phyloP scores from a whole-genome alignment of 1,140 invertebrate genomes.

The Bombus haemorrhoidalis region DNA sequence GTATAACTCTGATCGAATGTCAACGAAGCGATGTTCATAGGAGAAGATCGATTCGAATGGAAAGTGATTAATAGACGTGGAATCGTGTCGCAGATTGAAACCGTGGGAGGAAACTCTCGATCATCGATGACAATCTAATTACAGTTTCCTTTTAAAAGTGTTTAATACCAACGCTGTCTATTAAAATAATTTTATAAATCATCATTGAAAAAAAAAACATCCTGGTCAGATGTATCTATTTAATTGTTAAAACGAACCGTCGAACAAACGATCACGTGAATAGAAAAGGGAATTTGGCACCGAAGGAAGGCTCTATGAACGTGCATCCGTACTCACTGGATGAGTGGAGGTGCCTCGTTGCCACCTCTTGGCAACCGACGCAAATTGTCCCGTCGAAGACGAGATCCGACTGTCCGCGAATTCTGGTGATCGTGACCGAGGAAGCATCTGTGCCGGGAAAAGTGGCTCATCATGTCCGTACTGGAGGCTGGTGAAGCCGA shows the following conservation, averaged over 20 bases:
- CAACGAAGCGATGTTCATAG: slow-evolving; percentile 4
- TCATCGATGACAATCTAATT: background rate
- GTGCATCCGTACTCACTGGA: slow-evolving; percentile 41
- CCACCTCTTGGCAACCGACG: slow-evolving; percentile 23
- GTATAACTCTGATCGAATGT: slow-evolving; percentile 3
- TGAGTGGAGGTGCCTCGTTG: slow-evolving; percentile 39
- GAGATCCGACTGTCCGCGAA: slow-evolving; percentile 29
- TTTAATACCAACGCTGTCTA: background rate
- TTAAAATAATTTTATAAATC: background rate
- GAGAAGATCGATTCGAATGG: slow-evolving; percentile 10
- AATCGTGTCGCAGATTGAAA: background rate
- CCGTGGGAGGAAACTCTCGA: background rate
- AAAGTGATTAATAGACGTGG: slow-evolving; percentile 12
- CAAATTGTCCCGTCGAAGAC: slow-evolving; percentile 20
- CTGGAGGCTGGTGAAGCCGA: slow-evolving; percentile 73
- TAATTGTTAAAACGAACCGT: background rate
- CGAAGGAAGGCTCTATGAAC: slow-evolving; percentile 53
- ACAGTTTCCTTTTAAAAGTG: background rate
- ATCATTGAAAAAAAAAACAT: background rate
- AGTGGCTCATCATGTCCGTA: slow-evolving; percentile 73
- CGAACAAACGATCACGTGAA: background rate
- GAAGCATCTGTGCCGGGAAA: slow-evolving; percentile 12
- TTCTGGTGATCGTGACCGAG: slow-evolving; percentile 43
- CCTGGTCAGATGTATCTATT: no score
- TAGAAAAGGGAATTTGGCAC: slow-evolving; percentile 8